Base-by-base conservation (phyloP, 2,797 vertebrate species). In the Danio albolineatus region DNA sequence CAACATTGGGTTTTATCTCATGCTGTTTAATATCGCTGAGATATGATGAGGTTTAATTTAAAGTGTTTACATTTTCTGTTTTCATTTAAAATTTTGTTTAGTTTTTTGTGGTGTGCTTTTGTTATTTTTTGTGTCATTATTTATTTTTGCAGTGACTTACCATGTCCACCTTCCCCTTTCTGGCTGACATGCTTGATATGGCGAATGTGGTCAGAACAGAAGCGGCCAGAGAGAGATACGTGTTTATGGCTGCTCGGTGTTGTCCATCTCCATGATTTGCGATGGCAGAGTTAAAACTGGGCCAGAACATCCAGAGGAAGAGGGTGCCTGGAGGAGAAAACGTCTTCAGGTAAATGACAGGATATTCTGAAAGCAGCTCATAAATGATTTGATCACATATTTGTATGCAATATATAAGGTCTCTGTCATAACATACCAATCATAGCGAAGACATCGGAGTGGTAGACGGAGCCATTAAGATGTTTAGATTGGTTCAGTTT, bases 271-370 rank as follows among this genome's bases (percentile, higher is more conserved):
- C 98, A 0, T 96, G 96, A 1, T 91, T 60, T 21, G 97, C 90
- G 85, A 96, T 89, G 43, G 97, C 97, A 0, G 96, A 97, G 89
- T 99, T 99, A 91, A 99, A 99, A 90, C 98, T 99, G 87, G 98
- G 97, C 98, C 98, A 99, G 89, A 94, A 99, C 93, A 98, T 96
- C 98, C 98, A 99, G n/a, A 99, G 91, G 89, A 95, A 99, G 41
- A 99, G 90, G 0, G 97, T 96, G 2, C 67, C 67, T 70, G 67
- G 2, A 41, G 53, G 16, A 53, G 61, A 67, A n/a, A 14, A 64
- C 6, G 14, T 12, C 19, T 38, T 51, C 7, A 9, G 39, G 41
- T 43, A 21, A 39, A 13, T 19, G 17, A n/a, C n/a, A n/a, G n/a
- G n/a, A n/a, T n/a, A n/a, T n/a, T n/a, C n/a, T n/a, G n/a, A n/a